phyloP scores from a whole-genome alignment of 2,113 vertebrate genomes.

The Dipodomys stephensi region DNA sequence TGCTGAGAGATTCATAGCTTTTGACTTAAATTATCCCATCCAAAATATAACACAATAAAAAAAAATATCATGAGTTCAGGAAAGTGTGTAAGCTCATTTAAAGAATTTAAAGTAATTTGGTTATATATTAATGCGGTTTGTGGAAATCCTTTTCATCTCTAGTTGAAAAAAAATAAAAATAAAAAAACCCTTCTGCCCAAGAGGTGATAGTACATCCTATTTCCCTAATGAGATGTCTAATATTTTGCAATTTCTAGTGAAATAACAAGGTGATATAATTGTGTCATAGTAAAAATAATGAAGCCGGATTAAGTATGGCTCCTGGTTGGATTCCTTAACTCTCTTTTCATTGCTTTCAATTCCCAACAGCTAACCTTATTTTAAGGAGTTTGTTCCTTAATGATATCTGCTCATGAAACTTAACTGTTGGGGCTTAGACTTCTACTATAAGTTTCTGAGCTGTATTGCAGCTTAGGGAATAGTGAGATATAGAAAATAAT shows the following conservation, averaged over 20 bases:
- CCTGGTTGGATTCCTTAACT: slow-evolving; percentile 58
- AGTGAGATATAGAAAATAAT: slow-evolving; percentile 77
- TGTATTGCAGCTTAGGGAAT: slow-evolving; percentile 66
- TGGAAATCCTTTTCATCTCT: background rate
- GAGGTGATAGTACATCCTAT: background rate
- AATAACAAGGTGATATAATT: slow-evolving; percentile 69
- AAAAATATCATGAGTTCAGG: background rate
- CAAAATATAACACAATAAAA: background rate
- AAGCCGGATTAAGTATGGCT: slow-evolving; percentile 69
- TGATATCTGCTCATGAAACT: slow-evolving; percentile 67
- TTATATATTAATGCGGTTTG: slow-evolving; percentile 65
- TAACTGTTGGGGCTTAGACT: slow-evolving; percentile 71
- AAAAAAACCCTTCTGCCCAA: slow-evolving; percentile 25
- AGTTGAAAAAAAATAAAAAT: slow-evolving; percentile 65
- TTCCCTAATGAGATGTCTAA: slow-evolving; percentile 67
- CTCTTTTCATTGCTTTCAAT: slow-evolving; percentile 68
- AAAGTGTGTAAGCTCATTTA: slow-evolving; percentile 36
- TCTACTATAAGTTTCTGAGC: slow-evolving; percentile 65
- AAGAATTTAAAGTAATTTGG: slow-evolving; percentile 34
- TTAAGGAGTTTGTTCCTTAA: slow-evolving; percentile 72
- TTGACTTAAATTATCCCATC: background rate
- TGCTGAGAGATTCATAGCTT: background rate
- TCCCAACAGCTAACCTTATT: slow-evolving; percentile 67
- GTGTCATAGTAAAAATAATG: slow-evolving; percentile 69
- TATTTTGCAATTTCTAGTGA: slow-evolving; percentile 61